phyloP scores from a whole-genome alignment of 2,797 vertebrate species.

The Rhynchonycteris naso region DNA sequence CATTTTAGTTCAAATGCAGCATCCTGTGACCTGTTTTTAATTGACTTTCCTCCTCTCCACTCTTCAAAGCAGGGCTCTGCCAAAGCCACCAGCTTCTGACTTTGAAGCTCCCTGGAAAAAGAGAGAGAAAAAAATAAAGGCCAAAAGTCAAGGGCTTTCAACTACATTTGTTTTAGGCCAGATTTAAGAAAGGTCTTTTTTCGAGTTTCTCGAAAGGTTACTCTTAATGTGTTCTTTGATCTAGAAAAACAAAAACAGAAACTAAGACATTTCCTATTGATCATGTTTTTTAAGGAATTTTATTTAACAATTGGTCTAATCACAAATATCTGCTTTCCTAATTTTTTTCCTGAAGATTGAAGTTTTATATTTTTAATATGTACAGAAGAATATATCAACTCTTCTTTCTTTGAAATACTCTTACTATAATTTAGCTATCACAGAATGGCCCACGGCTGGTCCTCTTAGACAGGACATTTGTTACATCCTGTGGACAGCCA shows the following conservation, averaged over 20 bases:
- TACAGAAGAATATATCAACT: slow-evolving; percentile 17
- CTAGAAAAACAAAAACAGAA: slow-evolving; percentile 67
- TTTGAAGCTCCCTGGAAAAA: slow-evolving; percentile 72
- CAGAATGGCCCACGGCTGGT: slow-evolving; percentile 63
- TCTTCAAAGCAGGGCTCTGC: slow-evolving; percentile 63
- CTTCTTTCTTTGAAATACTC: slow-evolving; percentile 41
- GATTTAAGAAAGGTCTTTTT: slow-evolving; percentile 57
- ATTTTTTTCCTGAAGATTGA: slow-evolving; percentile 39
- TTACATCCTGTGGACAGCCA: slow-evolving; percentile 49
- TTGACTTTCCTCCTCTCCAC: slow-evolving; percentile 62
- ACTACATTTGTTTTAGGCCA: slow-evolving; percentile 65
- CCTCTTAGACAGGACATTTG: slow-evolving; percentile 61
- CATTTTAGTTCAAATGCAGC: slow-evolving; percentile 54
- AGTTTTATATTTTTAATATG: slow-evolving; percentile 38
- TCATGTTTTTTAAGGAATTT: not conserved
- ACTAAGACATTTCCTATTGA: not conserved
- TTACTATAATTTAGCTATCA: slow-evolving; percentile 60
- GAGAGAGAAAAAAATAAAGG: slow-evolving; percentile 45
- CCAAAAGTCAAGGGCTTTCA: slow-evolving; percentile 72
- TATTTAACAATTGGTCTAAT: slow-evolving; percentile 2
- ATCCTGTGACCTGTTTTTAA: slow-evolving; percentile 76
- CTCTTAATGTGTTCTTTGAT: slow-evolving; percentile 67
- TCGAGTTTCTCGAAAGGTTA: slow-evolving; percentile 55
- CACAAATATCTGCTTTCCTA: slow-evolving; percentile 38
- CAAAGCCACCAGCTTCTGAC: slow-evolving; percentile 60